A percentile compares a stretch with the other conserved stretches of the same genome.
phyloP scores from a whole-genome alignment of 2,888 invertebrate genomes.

The Agrilus mali region DNA sequence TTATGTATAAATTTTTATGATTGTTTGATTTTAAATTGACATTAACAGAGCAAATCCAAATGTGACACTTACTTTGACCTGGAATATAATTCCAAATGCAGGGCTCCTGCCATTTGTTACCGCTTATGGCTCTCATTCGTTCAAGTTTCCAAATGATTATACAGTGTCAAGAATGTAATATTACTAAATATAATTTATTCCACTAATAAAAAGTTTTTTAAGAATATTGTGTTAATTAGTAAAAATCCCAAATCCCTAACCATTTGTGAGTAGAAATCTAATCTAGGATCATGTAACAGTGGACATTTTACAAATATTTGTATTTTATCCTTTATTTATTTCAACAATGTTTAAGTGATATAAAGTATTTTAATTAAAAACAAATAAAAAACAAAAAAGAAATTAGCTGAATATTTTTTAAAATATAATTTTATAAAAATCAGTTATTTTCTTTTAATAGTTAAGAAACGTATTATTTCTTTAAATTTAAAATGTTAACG shows the following conservation, averaged over 20 bases:
- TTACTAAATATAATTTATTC: background rate
- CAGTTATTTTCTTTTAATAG: no score
- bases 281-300: no score
- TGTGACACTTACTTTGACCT: constrained; percentile 86
- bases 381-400: constrained; percentile 4
- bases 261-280: no score
- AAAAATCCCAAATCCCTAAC: no score
- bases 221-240: no score
- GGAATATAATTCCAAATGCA: constrained; percentile 98
- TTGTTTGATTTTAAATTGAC: constrained; percentile 24
- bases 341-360: constrained; percentile 1
- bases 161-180: constrained; percentile 50
- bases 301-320: constrained; percentile 2
- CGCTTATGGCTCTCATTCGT: constrained; percentile 71
- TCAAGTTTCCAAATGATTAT: constrained; percentile 85
- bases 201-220: background rate
- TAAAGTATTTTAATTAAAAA: background rate
- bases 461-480: no score
- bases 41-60: constrained; percentile 78
- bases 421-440: no score
- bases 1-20: background rate
- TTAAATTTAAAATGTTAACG: no score
- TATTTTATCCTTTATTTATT: constrained; percentile 2
- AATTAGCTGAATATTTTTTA: background rate
- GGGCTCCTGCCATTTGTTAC: constrained; percentile 84